Evolutionary conservation across 2,888 invertebrate species (phyloP).

Genomic region (Andricus quercusramuli): DNA sequence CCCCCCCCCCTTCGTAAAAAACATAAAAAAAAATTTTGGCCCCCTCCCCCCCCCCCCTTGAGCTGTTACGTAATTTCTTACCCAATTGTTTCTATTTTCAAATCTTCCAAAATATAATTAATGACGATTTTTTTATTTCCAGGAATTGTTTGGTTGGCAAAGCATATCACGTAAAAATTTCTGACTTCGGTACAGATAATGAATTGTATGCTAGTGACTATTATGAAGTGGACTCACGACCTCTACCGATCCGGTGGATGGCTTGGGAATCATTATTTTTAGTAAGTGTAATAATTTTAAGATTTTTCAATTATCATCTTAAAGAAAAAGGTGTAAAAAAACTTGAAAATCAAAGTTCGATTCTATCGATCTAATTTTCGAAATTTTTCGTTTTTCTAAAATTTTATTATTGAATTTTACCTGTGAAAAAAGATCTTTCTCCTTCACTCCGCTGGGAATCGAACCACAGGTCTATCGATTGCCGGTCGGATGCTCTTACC

Average conservation of each 20-base stretch:
- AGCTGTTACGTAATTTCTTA: too few relatives aligned
- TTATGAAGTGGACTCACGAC: constrained; percentile 86
- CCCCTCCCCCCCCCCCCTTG: too few relatives aligned
- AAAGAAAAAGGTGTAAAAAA: not conserved
- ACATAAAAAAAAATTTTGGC: too few relatives aligned
- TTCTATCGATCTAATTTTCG: too few relatives aligned
- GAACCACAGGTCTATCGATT: too few relatives aligned
- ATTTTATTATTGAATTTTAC: too few relatives aligned
- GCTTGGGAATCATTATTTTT: constrained; percentile 91
- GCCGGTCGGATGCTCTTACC: too few relatives aligned
- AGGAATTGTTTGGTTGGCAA: constrained; percentile 93
- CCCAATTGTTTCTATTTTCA: not conserved
- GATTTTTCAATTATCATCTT: not conserved
- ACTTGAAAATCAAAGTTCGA: too few relatives aligned
- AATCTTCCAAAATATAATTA: not conserved
- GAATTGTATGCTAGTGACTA: constrained; percentile 90
- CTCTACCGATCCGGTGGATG: constrained; percentile 93
- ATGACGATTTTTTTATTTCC: constrained; percentile 60
- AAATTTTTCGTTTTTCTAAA: too few relatives aligned
- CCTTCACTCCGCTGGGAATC: too few relatives aligned
- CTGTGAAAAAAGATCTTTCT: too few relatives aligned
- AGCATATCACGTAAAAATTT: constrained; percentile 89
- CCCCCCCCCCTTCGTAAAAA: too few relatives aligned
- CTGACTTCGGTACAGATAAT: constrained; percentile 92
- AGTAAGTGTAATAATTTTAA: constrained; percentile 71